Base-by-base conservation (phyloP, 2,888 invertebrate genomes). In the Erpobdella octoculata region DNA sequence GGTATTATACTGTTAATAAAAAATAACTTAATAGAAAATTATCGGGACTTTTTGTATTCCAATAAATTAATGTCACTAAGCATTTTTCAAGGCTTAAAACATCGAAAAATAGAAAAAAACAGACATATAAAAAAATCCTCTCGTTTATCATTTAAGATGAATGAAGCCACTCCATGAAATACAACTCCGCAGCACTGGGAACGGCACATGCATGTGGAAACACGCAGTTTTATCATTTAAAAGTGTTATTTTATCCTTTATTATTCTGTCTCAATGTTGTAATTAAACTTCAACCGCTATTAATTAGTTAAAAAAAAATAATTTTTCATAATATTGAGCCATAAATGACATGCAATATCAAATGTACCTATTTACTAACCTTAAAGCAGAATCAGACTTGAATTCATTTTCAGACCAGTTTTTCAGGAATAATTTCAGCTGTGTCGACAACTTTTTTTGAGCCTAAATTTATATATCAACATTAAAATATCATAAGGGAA, bases 321-420 rank as follows among this genome's bases (percentile, higher is more conserved):
- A n/a, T n/a, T n/a, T n/a, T n/a, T n/a, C n/a, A n/a, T n/a, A n/a
- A n/a, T n/a, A n/a, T n/a, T n/a, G n/a, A n/a, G n/a, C n/a, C n/a
- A n/a, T n/a, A n/a, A n/a, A n/a, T n/a, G n/a, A n/a, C n/a, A n/a
- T n/a, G n/a, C n/a, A n/a, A n/a, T n/a, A n/a, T n/a, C n/a, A n/a
- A n/a, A n/a, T n/a, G n/a, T n/a, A n/a, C n/a, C n/a, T n/a, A n/a
- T n/a, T 9, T 8, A 68, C 75, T 75, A 76, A 83, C 79, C 80
- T 83, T 12, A 85, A 78, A 5, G 83, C 79, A 8, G 91, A 89
- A 85, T 97, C 96, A 78, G 86, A 87, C 83, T 91, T 92, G 82
- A 94, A 96, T 82, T 95, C 94, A 74, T 88, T 89, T 79, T 95
- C 93, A 4, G 91, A 89, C 97, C 97, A 98, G 83, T 91, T 91